A percentile compares a stretch with the other conserved stretches of the same genome.
phyloP scores from a whole-genome alignment of 1,140 invertebrate genomes.

The Polypedilum pembai region DNA sequence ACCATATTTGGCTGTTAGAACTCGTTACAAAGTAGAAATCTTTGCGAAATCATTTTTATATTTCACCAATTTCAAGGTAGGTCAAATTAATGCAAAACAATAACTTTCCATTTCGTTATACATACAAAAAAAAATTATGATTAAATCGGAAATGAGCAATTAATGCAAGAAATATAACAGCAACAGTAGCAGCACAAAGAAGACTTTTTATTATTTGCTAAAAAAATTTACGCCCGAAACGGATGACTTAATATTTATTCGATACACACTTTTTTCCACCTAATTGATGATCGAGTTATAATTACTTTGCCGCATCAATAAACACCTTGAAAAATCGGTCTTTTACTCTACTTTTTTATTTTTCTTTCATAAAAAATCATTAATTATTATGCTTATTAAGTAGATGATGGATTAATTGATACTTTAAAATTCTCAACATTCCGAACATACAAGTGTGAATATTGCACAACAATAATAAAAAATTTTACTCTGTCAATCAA shows the following conservation, averaged over 20 bases:
- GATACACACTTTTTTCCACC: not conserved
- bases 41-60: not conserved
- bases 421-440: no score
- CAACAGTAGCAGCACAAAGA: no score
- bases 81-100: not conserved
- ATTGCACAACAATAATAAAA: no score
- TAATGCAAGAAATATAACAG: not conserved
- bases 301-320: not conserved
- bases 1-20: not conserved
- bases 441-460: no score
- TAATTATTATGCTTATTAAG: no score
- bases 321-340: no score
- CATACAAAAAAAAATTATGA: not conserved
- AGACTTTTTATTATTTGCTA: no score
- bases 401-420: no score
- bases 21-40: not conserved
- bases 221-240: not conserved
- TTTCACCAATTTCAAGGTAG: not conserved
- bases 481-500: no score
- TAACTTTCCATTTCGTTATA: not conserved
- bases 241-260: not conserved
- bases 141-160: slow-evolving; percentile 1
- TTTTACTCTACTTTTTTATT: not conserved
- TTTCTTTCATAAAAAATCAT: not conserved
- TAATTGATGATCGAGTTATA: slow-evolving; percentile 9